These are phyloP conservation scores for Daubentonia madagascariensis DNA, from an alignment of 2,113 vertebrate species.

Conservation along the genomic window DNA sequence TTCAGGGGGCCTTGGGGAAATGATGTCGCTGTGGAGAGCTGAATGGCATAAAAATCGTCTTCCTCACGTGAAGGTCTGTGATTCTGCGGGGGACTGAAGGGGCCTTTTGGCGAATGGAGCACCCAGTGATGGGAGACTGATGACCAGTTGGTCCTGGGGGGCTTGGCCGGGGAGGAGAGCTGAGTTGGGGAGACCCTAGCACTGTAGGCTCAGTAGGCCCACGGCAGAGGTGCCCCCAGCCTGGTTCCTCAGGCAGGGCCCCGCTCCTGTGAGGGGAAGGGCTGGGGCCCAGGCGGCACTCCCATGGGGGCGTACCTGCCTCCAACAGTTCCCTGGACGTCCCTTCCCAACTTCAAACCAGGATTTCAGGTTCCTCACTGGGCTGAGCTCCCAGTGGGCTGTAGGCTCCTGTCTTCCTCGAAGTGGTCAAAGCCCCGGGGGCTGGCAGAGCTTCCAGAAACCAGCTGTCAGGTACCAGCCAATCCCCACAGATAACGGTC, in stretches of 20 bases:
- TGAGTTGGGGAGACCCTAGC: neutral
- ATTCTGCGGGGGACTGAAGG: neutral
- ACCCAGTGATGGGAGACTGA: rapidly evolving
- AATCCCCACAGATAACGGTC: neutral
- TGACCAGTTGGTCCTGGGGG: neutral
- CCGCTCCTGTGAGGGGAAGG: neutral
- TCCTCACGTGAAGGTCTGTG: neutral
- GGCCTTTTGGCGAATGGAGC: neutral
- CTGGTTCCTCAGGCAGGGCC: neutral
- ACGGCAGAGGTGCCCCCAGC: too few relatives aligned
- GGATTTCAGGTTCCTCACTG: neutral
- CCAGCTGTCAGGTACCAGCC: neutral
- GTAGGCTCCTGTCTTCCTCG: neutral
- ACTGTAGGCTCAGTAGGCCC: neutral
- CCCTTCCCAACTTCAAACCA: neutral
- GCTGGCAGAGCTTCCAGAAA: neutral
- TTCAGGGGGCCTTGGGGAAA: neutral
- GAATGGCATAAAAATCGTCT: neutral
- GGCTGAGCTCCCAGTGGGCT: neutral
- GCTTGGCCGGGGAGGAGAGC: neutral
- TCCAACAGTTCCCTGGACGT: neutral
- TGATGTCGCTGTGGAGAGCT: neutral
- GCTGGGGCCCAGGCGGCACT: neutral
- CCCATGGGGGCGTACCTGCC: neutral
- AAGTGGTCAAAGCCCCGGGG: neutral